A percentile compares a stretch with the other conserved stretches of the same genome.
Evolutionary conservation across 2,888 invertebrate genomes (phyloP).

Genomic region (Nemoura dubitans): DNA sequence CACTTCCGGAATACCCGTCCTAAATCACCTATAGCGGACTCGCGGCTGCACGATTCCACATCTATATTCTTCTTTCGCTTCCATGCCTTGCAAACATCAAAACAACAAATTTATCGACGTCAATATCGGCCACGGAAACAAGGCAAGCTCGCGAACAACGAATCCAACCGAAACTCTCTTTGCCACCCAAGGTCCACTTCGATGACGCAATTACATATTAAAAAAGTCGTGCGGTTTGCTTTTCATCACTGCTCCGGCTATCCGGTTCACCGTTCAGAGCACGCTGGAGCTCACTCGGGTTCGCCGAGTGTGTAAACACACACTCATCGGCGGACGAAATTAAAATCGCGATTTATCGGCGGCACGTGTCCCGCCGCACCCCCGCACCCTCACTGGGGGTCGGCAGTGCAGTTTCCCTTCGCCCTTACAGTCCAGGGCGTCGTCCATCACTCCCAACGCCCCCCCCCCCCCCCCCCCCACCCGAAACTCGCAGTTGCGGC

Average conservation of each 20-base stretch:
- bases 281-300: background rate
- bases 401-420: background rate
- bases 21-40: background rate
- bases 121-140: background rate
- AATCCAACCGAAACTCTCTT: background rate
- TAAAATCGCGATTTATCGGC: constrained; percentile 31
- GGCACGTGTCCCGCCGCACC: too few relatives aligned
- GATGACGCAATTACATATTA: background rate
- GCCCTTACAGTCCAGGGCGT: background rate
- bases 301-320: background rate
- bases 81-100: background rate
- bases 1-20: background rate
- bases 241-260: background rate
- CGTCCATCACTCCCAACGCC: background rate
- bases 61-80: background rate
- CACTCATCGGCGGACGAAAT: background rate
- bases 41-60: background rate
- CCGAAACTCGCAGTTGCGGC: background rate
- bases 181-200: background rate
- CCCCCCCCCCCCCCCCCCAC: too few relatives aligned
- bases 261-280: background rate
- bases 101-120: background rate
- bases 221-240: background rate
- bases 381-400: background rate
- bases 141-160: too few relatives aligned